A percentile compares a stretch with the other conserved stretches of the same genome.
These are phyloP conservation scores for Rostratula benghalensis DNA, from an alignment of 2,113 vertebrate species.

Conservation along the genomic window DNA sequence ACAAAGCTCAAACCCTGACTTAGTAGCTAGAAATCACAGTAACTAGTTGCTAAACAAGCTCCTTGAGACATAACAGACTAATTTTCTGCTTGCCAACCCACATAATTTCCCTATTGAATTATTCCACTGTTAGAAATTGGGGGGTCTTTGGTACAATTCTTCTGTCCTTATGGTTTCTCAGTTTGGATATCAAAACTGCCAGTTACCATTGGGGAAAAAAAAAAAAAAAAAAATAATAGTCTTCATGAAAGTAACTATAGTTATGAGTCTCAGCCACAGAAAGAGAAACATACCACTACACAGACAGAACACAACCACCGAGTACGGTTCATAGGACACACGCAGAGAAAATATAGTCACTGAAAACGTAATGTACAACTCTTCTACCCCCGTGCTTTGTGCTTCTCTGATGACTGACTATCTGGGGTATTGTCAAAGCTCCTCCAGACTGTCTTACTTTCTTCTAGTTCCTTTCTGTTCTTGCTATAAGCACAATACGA, in stretches of 20 bases:
- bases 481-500: not conserved
- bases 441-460: not conserved
- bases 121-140: not conserved
- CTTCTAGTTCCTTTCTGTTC: not conserved
- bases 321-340: not conserved
- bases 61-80: not conserved
- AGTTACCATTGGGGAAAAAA: not conserved
- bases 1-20: not conserved
- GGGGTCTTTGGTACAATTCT: not conserved
- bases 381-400: not conserved
- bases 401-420: not conserved
- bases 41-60: not conserved
- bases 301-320: not conserved
- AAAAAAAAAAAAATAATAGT: not conserved
- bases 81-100: not conserved
- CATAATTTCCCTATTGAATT: not conserved
- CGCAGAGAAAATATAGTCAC: not conserved
- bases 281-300: not conserved
- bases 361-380: not conserved
- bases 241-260: not conserved
- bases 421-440: not conserved
- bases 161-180: not conserved
- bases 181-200: not conserved
- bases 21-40: not conserved
- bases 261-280: not conserved